Evolutionary conservation across 2,888 invertebrate species (phyloP).

Genomic region (Synergus gifuensis): DNA sequence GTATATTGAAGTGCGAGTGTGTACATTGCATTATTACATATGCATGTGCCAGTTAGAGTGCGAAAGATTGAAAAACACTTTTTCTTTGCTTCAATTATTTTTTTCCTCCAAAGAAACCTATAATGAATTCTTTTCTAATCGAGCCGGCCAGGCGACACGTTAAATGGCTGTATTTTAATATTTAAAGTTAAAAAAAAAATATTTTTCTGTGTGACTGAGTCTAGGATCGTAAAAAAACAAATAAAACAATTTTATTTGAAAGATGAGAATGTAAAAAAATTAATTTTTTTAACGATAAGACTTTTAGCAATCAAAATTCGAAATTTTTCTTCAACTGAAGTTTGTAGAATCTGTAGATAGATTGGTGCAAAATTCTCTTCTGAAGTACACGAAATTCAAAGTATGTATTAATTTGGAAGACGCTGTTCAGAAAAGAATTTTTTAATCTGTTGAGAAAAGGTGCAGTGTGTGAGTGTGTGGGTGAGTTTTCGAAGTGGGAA

Average conservation of each 20-base stretch:
- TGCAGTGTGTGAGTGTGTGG: slow-evolving; percentile 24
- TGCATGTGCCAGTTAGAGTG: slow-evolving; percentile 5
- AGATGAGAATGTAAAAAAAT: too few relatives aligned
- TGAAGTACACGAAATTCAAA: too few relatives aligned
- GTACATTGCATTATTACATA: slow-evolving; percentile 38
- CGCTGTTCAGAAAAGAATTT: neutral
- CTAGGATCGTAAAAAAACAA: too few relatives aligned
- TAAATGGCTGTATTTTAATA: too few relatives aligned
- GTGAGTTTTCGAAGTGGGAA: slow-evolving; percentile 49
- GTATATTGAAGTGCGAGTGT: slow-evolving; percentile 11
- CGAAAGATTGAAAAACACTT: neutral
- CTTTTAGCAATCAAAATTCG: neutral
- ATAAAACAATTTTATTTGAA: too few relatives aligned
- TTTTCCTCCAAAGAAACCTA: neutral
- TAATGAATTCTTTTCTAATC: neutral
- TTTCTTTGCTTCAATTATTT: neutral
- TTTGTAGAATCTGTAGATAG: neutral
- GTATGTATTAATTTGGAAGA: too few relatives aligned
- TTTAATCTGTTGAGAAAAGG: neutral
- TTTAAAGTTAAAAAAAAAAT: too few relatives aligned
- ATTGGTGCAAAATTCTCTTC: neutral
- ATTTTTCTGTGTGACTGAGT: too few relatives aligned
- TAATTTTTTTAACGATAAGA: neutral
- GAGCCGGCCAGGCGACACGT: too few relatives aligned
- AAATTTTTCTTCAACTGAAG: neutral